Evolutionary conservation across 2,113 vertebrate species (phyloP).

Genomic region (Sarotherodon lohbergeri): DNA sequence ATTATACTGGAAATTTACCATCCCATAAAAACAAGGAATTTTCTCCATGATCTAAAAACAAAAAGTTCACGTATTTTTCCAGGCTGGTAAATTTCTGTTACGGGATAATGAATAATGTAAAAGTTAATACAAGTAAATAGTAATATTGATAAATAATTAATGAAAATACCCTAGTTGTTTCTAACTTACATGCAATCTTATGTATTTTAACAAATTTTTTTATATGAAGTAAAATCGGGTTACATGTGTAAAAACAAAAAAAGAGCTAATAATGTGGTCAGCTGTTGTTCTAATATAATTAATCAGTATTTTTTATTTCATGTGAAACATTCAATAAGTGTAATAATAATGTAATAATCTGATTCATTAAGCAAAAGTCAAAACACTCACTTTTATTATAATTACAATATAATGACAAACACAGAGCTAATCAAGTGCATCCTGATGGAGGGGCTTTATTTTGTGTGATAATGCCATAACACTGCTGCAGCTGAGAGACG

Average conservation of each 20-base stretch:
- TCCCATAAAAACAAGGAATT: not conserved
- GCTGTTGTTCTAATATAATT: not conserved
- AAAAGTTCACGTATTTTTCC: not conserved
- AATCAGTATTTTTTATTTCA: not conserved
- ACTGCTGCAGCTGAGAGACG: not conserved
- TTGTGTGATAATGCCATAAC: not conserved
- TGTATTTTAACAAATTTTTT: not conserved
- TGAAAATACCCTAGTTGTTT: not conserved
- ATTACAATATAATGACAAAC: not conserved
- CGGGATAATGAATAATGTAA: not conserved
- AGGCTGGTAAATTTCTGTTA: too few relatives aligned
- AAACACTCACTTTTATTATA: not conserved
- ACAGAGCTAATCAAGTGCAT: not conserved
- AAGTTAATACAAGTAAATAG: fast-evolving
- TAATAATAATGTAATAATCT: not conserved
- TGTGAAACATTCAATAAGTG: not conserved
- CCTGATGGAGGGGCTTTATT: not conserved
- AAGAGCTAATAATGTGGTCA: not conserved
- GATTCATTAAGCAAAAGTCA: fast-evolving
- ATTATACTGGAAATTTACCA: not conserved
- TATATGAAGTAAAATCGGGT: not conserved
- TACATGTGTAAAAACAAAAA: not conserved
- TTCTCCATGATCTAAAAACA: not conserved
- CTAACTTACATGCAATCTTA: not conserved
- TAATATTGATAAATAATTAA: not conserved